phyloP scores from a whole-genome alignment of 2,113 vertebrate species.

The Sinocyclocheilus anophthalmus region DNA sequence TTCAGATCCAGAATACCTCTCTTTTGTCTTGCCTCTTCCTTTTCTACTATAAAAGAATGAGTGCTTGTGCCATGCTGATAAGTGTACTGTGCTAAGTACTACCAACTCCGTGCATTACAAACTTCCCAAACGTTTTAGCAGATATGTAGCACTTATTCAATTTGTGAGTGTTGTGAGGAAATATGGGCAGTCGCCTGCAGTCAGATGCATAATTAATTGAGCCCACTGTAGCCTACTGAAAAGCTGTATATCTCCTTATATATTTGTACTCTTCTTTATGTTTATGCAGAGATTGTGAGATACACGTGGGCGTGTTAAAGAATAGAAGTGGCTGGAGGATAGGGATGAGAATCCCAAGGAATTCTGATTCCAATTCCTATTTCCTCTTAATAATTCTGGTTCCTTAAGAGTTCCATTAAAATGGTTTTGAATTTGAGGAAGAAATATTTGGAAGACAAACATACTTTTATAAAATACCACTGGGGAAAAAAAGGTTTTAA shows the following conservation, averaged over 20 bases:
- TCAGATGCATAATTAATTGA: slow-evolving; percentile 43
- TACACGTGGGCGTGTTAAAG: neutral
- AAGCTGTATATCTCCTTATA: slow-evolving; percentile 38
- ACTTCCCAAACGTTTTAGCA: slow-evolving; percentile 29
- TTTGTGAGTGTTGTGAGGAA: slow-evolving; percentile 36
- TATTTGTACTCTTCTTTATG: neutral
- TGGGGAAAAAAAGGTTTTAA: too few relatives aligned
- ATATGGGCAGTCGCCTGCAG: slow-evolving; percentile 13
- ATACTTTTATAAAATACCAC: too few relatives aligned
- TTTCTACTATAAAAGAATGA: neutral
- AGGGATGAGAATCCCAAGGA: neutral
- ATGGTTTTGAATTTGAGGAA: neutral
- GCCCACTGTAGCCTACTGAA: slow-evolving; percentile 24
- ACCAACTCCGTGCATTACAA: slow-evolving; percentile 26
- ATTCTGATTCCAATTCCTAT: too few relatives aligned
- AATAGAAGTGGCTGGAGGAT: neutral
- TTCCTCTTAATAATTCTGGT: neutral
- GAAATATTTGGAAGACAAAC: neutral
- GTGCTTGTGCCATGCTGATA: slow-evolving; percentile 25
- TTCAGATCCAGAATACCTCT: slow-evolving; percentile 41
- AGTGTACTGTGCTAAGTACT: slow-evolving; percentile 42
- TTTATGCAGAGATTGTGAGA: neutral
- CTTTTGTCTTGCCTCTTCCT: neutral
- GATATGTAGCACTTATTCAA: slow-evolving; percentile 44
- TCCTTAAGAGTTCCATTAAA: neutral